These are phyloP conservation scores for Drosophila chauvacae DNA, from an alignment of 1,140 invertebrate species.

Conservation along the genomic window DNA sequence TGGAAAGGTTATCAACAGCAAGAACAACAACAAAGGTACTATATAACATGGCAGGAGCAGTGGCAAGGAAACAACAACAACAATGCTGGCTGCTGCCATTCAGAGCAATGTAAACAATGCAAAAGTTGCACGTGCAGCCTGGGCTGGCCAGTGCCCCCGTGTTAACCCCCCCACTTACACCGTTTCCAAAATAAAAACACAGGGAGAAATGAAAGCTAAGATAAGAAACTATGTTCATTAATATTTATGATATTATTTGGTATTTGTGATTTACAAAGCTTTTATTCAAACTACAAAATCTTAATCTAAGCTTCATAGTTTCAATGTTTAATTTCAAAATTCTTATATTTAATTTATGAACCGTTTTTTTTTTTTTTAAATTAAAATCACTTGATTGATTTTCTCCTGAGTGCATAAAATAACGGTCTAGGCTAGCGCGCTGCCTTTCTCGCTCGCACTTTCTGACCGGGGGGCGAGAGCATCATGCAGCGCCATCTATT, in stretches of 20 bases:
- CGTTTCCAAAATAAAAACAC: conserved; percentile 9
- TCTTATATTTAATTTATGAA: not conserved
- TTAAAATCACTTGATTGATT: not conserved
- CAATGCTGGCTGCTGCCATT: conserved; percentile 36
- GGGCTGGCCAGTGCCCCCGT: conserved; percentile 25
- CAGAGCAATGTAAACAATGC: conserved; percentile 75
- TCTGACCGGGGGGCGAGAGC: conserved; percentile 18
- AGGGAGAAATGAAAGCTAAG: conserved; percentile 7
- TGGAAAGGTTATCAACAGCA: conserved; percentile 30
- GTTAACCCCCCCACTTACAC: not conserved
- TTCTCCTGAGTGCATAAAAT: conserved; percentile 20
- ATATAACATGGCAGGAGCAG: conserved; percentile 12
- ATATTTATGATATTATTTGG: too few species aligned
- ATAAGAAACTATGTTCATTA: not conserved
- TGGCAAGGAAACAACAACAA: conserved; percentile 24
- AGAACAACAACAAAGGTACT: conserved; percentile 7
- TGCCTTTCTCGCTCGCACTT: conserved; percentile 27
- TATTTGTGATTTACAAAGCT: too few species aligned
- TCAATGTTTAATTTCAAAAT: not conserved
- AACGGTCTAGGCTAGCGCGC: conserved; percentile 16
- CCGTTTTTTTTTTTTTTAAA: not conserved
- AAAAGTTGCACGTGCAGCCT: conserved; percentile 74
- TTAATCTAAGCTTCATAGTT: too few species aligned
- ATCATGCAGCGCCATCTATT: conserved; percentile 78
- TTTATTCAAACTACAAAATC: not conserved